Conservation (phyloP, 2,113 vertebrate species). For the Ammodramus savannarum region DNA sequence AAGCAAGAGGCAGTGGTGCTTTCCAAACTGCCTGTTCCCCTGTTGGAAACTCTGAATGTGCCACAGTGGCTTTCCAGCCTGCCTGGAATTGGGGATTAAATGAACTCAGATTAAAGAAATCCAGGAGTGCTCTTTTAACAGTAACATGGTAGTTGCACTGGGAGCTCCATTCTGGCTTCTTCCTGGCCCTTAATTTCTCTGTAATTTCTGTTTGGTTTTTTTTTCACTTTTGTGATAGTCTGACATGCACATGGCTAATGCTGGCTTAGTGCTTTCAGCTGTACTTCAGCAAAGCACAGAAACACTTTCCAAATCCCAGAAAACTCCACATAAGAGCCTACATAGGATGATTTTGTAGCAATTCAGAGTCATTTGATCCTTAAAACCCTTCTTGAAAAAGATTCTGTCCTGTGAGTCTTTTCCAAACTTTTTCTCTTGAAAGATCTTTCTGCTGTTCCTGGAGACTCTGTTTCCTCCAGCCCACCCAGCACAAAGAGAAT, state of each 20-base stretch:
- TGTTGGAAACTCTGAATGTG: neutral
- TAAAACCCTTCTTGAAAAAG: neutral
- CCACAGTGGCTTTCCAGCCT: neutral
- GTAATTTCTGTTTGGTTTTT: neutral
- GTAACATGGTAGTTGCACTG: rapidly evolving
- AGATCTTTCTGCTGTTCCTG: neutral
- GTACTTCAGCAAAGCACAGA: neutral
- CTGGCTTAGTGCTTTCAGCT: neutral
- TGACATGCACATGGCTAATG: neutral
- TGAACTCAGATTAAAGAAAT: neutral
- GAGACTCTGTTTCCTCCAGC: neutral
- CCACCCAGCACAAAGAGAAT: neutral
- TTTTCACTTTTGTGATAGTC: neutral
- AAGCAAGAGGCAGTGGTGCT: neutral
- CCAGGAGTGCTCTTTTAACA: neutral
- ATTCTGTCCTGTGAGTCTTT: neutral
- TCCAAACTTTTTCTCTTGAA: neutral
- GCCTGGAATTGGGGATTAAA: neutral
- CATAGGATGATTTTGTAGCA: neutral
- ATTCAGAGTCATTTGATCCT: neutral
- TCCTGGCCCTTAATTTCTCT: neutral
- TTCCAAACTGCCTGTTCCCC: neutral
- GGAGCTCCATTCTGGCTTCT: neutral
- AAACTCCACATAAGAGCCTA: neutral
- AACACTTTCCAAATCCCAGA: neutral